Conservation (phyloP, 2,888 invertebrate genomes). For the Heliconius charithonia region DNA sequence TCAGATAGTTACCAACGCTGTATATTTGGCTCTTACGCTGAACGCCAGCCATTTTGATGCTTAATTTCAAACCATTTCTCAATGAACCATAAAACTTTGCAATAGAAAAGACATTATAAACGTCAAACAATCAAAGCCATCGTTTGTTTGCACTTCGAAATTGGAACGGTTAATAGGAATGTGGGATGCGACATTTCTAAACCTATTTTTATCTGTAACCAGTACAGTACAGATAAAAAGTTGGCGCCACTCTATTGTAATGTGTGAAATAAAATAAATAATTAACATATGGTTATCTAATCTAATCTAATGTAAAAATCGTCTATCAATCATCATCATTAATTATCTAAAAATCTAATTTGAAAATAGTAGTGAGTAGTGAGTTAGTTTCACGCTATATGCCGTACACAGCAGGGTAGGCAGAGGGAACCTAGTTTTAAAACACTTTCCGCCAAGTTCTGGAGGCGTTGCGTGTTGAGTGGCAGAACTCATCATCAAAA, state of each 20-base stretch:
- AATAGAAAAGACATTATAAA: conserved; percentile 61
- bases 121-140: conserved; percentile 61
- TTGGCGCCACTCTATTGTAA: conserved; percentile 2
- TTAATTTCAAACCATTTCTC: conserved; percentile 52
- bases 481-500: no score
- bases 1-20: conserved; percentile 87
- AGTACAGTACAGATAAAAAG: conserved; percentile 10
- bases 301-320: no score
- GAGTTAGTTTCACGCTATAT: no score
- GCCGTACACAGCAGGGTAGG: no score
- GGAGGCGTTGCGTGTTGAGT: no score
- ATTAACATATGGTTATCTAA: no score
- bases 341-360: no score
- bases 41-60: conserved; percentile 66
- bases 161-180: conserved; percentile 61
- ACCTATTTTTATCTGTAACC: conserved; percentile 67
- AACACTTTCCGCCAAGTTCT: no score
- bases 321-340: no score
- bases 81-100: conserved; percentile 39
- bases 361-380: no score
- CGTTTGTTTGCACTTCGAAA: conserved; percentile 75
- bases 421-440: no score
- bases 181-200: conserved; percentile 60
- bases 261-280: no score
- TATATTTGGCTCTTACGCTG: conserved; percentile 76